Conservation (phyloP, 2,113 vertebrate genomes). For the Felis chaus region DNA sequence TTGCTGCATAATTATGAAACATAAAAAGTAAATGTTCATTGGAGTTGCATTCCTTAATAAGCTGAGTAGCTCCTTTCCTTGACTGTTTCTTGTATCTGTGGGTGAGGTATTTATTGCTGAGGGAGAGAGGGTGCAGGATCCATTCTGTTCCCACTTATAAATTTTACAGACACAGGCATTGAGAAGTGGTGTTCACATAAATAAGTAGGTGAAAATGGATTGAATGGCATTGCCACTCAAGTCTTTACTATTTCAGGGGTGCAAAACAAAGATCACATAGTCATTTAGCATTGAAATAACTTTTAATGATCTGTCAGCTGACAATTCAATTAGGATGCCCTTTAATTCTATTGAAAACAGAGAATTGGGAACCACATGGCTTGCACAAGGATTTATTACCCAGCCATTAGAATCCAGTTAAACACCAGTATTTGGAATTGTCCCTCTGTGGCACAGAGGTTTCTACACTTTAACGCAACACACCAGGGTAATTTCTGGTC, state of each 20-base stretch:
- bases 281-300: neutral
- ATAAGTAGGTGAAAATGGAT: neutral
- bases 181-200: neutral
- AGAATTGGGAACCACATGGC: neutral
- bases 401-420: neutral
- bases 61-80: neutral
- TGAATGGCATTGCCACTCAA: neutral
- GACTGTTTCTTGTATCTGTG: neutral
- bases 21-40: neutral
- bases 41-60: neutral
- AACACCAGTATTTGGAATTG: neutral
- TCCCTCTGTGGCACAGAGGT: neutral
- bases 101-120: neutral
- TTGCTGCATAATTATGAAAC: neutral
- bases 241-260: neutral
- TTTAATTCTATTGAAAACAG: constrained; percentile 34
- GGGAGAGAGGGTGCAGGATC: neutral
- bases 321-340: neutral
- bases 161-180: neutral
- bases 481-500: neutral
- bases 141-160: neutral
- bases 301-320: neutral
- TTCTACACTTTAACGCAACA: neutral
- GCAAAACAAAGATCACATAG: neutral
- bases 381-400: neutral